Percentiles rank a stretch among this genome's conserved stretches.
These are phyloP conservation scores for Prunella fulvescens DNA, from an alignment of 2,113 vertebrate genomes.

Conservation along the genomic window DNA sequence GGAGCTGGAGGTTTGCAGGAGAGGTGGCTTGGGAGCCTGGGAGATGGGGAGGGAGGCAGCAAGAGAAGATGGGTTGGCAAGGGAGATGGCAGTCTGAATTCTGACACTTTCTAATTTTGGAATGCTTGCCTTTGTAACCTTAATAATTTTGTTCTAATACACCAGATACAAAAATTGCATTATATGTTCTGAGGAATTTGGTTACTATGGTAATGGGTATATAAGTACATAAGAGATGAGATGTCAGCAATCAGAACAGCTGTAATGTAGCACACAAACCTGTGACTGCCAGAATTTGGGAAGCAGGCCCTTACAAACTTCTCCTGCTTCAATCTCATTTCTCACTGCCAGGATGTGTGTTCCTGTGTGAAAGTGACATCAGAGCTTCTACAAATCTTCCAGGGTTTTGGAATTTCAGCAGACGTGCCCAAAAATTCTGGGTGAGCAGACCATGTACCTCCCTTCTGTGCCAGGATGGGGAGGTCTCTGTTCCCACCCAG, in stretches of 20 bases:
- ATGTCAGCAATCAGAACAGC: slow-evolving; percentile 40
- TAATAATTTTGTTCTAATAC: slow-evolving; percentile 65
- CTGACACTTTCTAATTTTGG: slow-evolving; percentile 53
- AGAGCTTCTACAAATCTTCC: neutral
- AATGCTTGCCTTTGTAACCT: slow-evolving; percentile 53
- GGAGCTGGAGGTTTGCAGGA: neutral
- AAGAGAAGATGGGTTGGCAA: neutral
- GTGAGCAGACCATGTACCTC: neutral
- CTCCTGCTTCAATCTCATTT: neutral
- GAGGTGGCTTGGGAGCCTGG: neutral
- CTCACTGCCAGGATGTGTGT: neutral
- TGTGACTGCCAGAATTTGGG: neutral
- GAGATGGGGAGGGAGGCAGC: neutral
- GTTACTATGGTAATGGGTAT: slow-evolving; percentile 57
- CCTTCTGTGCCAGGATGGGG: neutral
- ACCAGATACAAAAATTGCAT: slow-evolving; percentile 38
- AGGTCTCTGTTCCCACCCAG: neutral
- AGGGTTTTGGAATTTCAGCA: neutral
- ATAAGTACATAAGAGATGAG: slow-evolving; percentile 49
- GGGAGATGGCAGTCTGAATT: slow-evolving; percentile 38
- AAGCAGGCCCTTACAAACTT: neutral
- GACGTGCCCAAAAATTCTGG: neutral
- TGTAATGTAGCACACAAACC: slow-evolving; percentile 11
- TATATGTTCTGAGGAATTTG: slow-evolving; percentile 42
- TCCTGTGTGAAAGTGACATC: neutral